Conservation (phyloP, 2,113 vertebrate species). For the Natator depressus region DNA sequence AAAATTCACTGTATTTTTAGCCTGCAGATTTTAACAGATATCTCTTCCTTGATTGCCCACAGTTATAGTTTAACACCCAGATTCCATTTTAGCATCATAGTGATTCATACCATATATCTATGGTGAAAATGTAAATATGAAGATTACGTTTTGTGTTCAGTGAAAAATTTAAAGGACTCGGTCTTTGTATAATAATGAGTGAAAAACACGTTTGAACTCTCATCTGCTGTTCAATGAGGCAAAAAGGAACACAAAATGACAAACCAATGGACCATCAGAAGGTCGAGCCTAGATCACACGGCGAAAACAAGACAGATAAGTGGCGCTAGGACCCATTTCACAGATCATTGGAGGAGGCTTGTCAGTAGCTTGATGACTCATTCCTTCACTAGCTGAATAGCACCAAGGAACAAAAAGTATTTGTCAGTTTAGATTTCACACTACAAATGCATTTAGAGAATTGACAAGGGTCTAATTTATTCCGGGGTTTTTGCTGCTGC, state of each 20-base stretch:
- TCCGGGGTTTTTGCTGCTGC: background rate
- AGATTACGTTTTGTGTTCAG: background rate
- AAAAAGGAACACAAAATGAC: background rate
- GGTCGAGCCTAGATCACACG: background rate
- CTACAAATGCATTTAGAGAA: background rate
- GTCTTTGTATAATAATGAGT: background rate
- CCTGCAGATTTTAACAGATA: background rate
- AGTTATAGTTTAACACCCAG: background rate
- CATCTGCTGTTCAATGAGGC: background rate
- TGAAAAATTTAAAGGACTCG: background rate
- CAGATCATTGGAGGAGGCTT: background rate
- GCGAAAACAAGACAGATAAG: background rate
- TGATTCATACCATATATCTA: background rate
- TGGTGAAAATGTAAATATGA: background rate
- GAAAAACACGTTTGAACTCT: background rate
- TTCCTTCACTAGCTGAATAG: background rate
- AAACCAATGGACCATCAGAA: too few species aligned
- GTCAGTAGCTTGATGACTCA: rapidly evolving
- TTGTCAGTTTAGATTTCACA: background rate
- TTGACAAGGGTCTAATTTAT: background rate
- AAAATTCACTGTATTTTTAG: background rate
- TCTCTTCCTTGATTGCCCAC: background rate
- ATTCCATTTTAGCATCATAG: background rate
- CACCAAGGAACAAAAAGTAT: rapidly evolving
- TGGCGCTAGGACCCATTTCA: background rate